phyloP scores from a whole-genome alignment of 2,888 invertebrate genomes.

The Macaria notata region DNA sequence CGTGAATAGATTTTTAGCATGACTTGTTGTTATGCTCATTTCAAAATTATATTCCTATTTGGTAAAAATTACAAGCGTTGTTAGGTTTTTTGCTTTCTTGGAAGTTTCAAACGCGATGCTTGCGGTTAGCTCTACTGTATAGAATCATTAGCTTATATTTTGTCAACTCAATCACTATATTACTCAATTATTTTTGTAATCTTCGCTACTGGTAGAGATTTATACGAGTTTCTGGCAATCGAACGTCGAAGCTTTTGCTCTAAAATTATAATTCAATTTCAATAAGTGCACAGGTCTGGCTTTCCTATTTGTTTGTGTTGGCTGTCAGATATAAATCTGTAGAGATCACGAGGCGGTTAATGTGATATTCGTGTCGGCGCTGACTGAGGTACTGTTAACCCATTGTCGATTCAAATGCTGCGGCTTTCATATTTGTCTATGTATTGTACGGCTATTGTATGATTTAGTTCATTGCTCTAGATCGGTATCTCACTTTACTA shows the following conservation, averaged over 20 bases:
- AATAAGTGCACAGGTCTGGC: conserved; percentile 15
- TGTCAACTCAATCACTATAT: too few species aligned
- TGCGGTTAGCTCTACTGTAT: too few species aligned
- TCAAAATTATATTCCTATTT: conserved; percentile 8
- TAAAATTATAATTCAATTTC: conserved; percentile 8
- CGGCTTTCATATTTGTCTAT: conserved; percentile 73
- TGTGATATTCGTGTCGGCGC: conserved; percentile 79
- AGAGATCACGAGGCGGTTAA: conserved; percentile 78
- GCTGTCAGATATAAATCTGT: conserved; percentile 76
- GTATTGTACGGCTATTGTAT: conserved; percentile 51
- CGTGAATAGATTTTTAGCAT: conserved; percentile 48
- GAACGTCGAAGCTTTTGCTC: too few species aligned
- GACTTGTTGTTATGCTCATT: conserved; percentile 28
- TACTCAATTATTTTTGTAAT: too few species aligned
- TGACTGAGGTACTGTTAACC: conserved; percentile 72
- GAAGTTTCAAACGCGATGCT: background rate
- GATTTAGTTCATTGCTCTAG: conserved; percentile 55
- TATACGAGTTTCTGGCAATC: too few species aligned
- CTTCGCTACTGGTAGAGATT: too few species aligned
- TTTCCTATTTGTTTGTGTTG: conserved; percentile 44
- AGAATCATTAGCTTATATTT: too few species aligned
- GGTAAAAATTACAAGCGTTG: conserved; percentile 11
- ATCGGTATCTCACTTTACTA: conserved; percentile 41
- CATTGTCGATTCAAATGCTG: conserved; percentile 69
- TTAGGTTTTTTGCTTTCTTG: conserved; percentile 2